Evolutionary conservation across 2,888 invertebrate genomes (phyloP), one percentile per base, ranked within the genome.

Genomic region (Dasypogon diadema): DNA sequence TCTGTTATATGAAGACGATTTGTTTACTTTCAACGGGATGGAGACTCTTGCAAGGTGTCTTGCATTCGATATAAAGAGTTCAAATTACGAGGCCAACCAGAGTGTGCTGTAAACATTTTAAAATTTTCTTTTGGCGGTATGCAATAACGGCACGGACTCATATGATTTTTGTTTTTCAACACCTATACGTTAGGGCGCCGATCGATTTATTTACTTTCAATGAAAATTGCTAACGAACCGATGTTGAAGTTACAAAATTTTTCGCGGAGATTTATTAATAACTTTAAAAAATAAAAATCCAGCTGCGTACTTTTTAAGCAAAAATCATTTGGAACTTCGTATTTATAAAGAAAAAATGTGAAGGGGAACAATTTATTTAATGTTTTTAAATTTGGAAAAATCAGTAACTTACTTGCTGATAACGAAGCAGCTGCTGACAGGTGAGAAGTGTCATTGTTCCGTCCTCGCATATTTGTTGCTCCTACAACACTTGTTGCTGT

Each of bases 361-460:
- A 26, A 22, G 46, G 21, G 21, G 5, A 54, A 54, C 14, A 10
- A 22, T 42, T 42, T 5, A 30, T 42, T 42, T 12, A 42, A 30
- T 30, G 10, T 30, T 30, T 30, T 42, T 12, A 42, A 42, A 42
- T 30, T 30, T 5, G 8, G 42, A 10, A 68, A 10, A 34, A 16
- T 12, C 46, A 54, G 24, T 26, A 80, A 90, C 93, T 92, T 86
- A 93, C 93, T 90, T 85, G 92, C 91, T 81, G 91, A 88, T 79
- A 93, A 88, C 79, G 91, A 91, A 77, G 92, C 91, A 76, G 92
- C 90, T 55, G 93, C 92, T 77, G 91, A 90, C 63, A 91, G 86
- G 82, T 89, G 89, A 56, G 82, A 80, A 80, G 22, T 79, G 77
- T 79, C 76, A 54, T 82, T 81, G 46, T 82, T 82, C 51, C 83